Base-by-base conservation (phyloP, 2,888 invertebrate species). In the Brenthis hecate region DNA sequence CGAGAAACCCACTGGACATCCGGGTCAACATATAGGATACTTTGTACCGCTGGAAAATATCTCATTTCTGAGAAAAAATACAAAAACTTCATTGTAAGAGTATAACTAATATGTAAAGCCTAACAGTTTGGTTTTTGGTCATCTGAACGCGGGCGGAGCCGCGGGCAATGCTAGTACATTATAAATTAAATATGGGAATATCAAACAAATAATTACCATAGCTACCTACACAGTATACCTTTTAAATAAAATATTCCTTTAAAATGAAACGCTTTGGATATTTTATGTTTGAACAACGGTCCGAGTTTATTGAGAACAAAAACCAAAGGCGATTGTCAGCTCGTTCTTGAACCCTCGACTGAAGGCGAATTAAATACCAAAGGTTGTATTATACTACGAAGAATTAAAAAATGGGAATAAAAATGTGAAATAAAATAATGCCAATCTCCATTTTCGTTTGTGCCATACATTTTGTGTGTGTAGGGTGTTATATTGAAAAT, bases 201-300 rank as follows among this genome's bases (percentile, higher is more conserved):
- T 61, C 51, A 13, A 61, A 51, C 32, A 50, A 32, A 60, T 47
- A n/a, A 13, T 51, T n/a, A 32, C n/a, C 23, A 58, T 14, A 28
- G 58, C 58, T 58, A 48, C 23, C 28, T 48, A 43, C 36, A 43
- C 48, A 23, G 23, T 28, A 11, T 58, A 62, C 36, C 61, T 53
- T 62, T 32, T 36, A 51, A 62, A 36, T 62, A 32, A 51, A 62
- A 50, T 53, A 47, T 48, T 4, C n/a, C 4, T 48, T 28, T 58
- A n/a, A 58, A 58, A 14, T 23, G 14, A 8, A 48, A n/a, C 58
- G 48, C 32, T 61, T 61, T 13, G 32, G 51, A 32, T 36, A 61
- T 50, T 51, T 51, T 32, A 8, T 60, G 50, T 51, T 28, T 13
- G n/a, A 32, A 13, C 60, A 60, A 53, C 32, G 51, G 61, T 51